These are phyloP conservation scores for Luehdorfia chinensis DNA, from an alignment of 1,140 invertebrate species.

Conservation along the genomic window DNA sequence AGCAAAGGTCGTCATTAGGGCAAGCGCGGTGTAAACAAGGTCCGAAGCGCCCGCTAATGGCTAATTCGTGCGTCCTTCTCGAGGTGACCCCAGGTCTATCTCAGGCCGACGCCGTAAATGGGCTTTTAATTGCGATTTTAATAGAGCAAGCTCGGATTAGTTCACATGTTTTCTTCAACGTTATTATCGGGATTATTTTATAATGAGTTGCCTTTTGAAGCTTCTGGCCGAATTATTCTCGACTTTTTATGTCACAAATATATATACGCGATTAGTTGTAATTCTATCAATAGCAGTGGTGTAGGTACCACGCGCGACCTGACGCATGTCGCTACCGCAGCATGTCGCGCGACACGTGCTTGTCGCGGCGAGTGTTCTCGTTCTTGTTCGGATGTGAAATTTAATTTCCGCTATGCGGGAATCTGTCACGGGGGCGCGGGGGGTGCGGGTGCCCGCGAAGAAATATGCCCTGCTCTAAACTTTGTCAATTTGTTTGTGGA, in stretches of 20 bases:
- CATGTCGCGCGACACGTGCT: slow-evolving; percentile 54
- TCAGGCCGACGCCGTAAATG: slow-evolving; percentile 61
- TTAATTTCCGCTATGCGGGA: slow-evolving; percentile 72
- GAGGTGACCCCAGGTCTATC: slow-evolving; percentile 71
- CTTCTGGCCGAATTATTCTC: too few species aligned
- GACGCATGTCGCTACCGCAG: slow-evolving; percentile 29
- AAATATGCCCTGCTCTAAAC: slow-evolving; percentile 75
- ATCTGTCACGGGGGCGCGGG: slow-evolving; percentile 51
- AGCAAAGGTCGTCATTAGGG: slow-evolving; percentile 78
- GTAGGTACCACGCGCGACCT: too few species aligned
- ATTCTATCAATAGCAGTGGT: too few species aligned
- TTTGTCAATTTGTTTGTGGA: slow-evolving; percentile 77
- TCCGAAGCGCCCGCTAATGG: slow-evolving; percentile 75
- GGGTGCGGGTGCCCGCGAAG: slow-evolving; percentile 49
- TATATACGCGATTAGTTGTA: not conserved
- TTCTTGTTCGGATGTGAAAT: slow-evolving; percentile 75
- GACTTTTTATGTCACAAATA: slow-evolving; percentile 9
- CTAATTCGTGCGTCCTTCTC: slow-evolving; percentile 69
- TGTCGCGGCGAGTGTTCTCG: slow-evolving; percentile 50
- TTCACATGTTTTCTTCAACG: slow-evolving; percentile 45
- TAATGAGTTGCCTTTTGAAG: too few species aligned
- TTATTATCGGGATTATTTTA: too few species aligned
- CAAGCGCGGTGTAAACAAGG: slow-evolving; percentile 77
- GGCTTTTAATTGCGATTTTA: slow-evolving; percentile 75
- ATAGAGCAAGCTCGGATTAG: slow-evolving; percentile 67